Evolutionary conservation across 2,888 invertebrate genomes (phyloP), one percentile per base, ranked within the genome.

Genomic region (Eurytoma adleriae): DNA sequence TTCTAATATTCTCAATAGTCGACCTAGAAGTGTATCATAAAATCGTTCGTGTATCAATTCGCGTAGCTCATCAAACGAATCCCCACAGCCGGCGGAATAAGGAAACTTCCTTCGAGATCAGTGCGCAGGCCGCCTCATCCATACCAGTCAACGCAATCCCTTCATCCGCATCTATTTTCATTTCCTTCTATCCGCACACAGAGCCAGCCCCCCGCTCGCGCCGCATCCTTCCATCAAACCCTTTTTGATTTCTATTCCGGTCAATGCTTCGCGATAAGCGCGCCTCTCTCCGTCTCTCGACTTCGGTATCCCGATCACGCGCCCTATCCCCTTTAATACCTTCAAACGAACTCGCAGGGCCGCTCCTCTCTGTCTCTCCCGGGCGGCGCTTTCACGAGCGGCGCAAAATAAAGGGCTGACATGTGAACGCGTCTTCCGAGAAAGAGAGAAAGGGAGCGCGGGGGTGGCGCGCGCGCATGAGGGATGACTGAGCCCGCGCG

Each of bases 271-370:
- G 13, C 66, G 73, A 82, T 82, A 82, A 79, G 77, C 73, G 18
- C 40, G 40, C 40, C 40, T 7, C 40, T 7, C 7, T 4, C 4
- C 30, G 2, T 4, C 4, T 7, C 7, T 40, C 40, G 24, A 40
- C 27, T 86, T 89, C 84, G 85, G 87, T 87, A 90, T 87, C 88
- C 89, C 86, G 89, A 90, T 90, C 90, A 90, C 90, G 90, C 87
- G 85, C 40, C 40, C 85, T 86, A 90, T 90, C 89, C 88, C 87
- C 90, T 90, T 90, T 90, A 90, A 90, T 88, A 89, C 86, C 86
- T 84, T 74, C 48, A 50, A 68, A 71, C 79, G 86, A 83, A 86
- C 84, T 84, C 83, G 62, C 16, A 30, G 24, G 24, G 24, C 24
- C 24, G 24, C 24, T 24, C 24, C 24, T 24, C 24, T 24, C 85